These are phyloP conservation scores for Bungarus multicinctus DNA, from an alignment of 2,113 vertebrate genomes.

Conservation along the genomic window DNA sequence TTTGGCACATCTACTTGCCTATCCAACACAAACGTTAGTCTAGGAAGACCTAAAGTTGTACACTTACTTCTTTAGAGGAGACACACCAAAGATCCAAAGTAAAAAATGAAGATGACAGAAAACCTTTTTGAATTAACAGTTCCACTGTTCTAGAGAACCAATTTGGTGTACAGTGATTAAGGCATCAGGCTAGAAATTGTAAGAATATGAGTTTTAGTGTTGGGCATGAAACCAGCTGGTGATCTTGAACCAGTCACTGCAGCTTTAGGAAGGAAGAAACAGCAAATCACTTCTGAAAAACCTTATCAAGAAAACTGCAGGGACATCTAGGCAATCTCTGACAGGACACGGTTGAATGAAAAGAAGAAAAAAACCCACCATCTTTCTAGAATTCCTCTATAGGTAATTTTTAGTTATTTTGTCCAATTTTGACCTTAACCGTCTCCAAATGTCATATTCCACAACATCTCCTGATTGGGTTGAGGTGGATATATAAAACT, in stretches of 20 bases:
- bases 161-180: background rate
- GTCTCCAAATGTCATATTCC: background rate
- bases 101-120: background rate
- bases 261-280: background rate
- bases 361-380: background rate
- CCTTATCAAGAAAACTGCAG: background rate
- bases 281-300: background rate
- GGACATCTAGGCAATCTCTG: background rate
- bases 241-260: background rate
- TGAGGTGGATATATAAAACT: background rate
- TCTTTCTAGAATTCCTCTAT: background rate
- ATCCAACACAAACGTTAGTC: background rate
- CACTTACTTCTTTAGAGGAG: background rate
- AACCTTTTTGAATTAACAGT: background rate
- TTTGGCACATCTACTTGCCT: background rate
- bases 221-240: background rate
- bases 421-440: background rate
- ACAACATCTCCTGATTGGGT: background rate
- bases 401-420: background rate
- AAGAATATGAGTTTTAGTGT: background rate
- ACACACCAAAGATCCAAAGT: background rate
- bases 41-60: background rate
- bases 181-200: background rate
- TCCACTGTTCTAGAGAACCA: background rate
- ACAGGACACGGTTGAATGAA: background rate